Evolutionary conservation across 92 coral and sea anemone species (phyloP), one percentile per base, ranked within the genome.

Genomic region (Bergia puertoricense): DNA sequence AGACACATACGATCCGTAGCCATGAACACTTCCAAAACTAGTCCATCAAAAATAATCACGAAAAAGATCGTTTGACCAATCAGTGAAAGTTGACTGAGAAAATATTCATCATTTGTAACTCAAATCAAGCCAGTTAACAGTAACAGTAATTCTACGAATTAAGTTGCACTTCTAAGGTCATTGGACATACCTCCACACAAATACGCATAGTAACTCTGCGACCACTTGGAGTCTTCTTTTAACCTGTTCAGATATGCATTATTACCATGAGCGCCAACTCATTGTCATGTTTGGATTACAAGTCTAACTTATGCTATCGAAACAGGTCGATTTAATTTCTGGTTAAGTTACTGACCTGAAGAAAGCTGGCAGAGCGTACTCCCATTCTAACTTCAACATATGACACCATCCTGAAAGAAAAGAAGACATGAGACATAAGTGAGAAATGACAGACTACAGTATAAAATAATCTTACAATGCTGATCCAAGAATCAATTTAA

Each of bases 181-280:
- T 15, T 36, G 37, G 0, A 75, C 87, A 81, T 88, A 96, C 99
- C 96, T 88, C 99, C 99, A 90, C 98, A 95, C 68, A 96, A 93
- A 91, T 96, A 96, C 0, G 95, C 98, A 84, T 96, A 96, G 86
- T 95, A 96, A 76, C 99, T 92, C 83, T 96, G 98, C 44, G 99
- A 96, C 99, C 99, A 96, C 68, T 91, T 94, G 36, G 99, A 92
- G 20, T 93, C 99, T 90, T 96, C 99, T 90, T 95, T 96, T 57
- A 96, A 84, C 71, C 98, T 96, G 88, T 73, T 91, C 14, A 78
- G 76, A 46, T 44, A 10, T 43, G 13, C 42, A 18, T 23, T 13
- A 0, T 44, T 62, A 62, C n/a, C 30, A 23, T 18, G 41, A 80
- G 46, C 10, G 20, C 13, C n/a, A 82, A 82, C 45, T 1, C 7